Evolutionary conservation across 2,113 vertebrate species (phyloP).

Genomic region (Elanoides forficatus): DNA sequence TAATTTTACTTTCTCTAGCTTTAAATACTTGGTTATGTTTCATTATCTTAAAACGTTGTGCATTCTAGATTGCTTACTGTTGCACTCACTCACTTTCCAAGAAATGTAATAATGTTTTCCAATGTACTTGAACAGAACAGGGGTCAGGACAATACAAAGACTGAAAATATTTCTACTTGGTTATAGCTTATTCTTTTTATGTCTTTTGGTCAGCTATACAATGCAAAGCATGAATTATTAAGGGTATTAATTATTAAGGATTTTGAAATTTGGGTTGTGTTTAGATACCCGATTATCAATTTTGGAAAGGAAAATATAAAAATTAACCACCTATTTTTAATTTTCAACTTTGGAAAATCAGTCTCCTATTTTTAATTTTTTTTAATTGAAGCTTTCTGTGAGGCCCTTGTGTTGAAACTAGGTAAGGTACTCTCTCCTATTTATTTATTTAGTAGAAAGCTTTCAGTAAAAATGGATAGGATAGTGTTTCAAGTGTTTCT

Average conservation of each 20-base stretch:
- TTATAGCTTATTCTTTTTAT: not conserved
- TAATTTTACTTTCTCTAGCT: not conserved
- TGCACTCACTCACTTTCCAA: not conserved
- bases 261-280: not conserved
- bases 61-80: not conserved
- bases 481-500: not conserved
- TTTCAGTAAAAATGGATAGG: not conserved
- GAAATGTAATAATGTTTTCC: not conserved
- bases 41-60: not conserved
- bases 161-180: not conserved
- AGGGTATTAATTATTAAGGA: not conserved
- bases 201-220: not conserved
- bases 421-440: not conserved
- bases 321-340: not conserved
- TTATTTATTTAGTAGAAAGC: not conserved
- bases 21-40: not conserved
- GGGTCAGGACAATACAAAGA: not conserved
- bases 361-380: not conserved
- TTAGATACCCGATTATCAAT: not conserved
- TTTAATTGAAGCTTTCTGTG: not conserved
- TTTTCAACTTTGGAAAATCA: not conserved
- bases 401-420: not conserved
- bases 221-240: not conserved
- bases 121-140: not conserved
- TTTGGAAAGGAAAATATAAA: not conserved